Percentiles rank a stretch among this genome's conserved stretches.
These are phyloP conservation scores for Sebastiscus albofasciatus DNA, from an alignment of 2,797 vertebrate genomes.

Conservation along the genomic window DNA sequence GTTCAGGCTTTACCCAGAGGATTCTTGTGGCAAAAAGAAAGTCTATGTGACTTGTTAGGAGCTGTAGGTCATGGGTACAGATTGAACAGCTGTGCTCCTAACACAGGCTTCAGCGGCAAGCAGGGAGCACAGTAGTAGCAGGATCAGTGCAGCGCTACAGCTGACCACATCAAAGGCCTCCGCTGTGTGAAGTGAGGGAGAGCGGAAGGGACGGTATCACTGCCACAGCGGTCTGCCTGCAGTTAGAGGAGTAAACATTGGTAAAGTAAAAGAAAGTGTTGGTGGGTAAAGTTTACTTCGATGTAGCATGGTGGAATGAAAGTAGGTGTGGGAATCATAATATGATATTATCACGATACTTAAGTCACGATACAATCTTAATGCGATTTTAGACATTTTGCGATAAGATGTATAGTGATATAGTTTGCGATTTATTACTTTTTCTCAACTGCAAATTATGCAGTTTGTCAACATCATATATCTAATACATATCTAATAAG, in stretches of 20 bases:
- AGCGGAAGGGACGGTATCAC: conserved; percentile 24
- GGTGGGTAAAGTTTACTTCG: conserved; percentile 19
- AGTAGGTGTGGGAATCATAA: too few relatives aligned
- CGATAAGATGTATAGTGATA: too few relatives aligned
- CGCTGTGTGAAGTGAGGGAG: conserved; percentile 45
- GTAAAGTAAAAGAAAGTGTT: not conserved
- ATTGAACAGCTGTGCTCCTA: conserved; percentile 59
- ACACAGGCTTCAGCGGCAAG: conserved; percentile 25
- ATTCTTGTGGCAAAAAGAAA: conserved; percentile 11
- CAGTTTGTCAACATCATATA: too few relatives aligned
- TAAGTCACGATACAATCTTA: too few relatives aligned
- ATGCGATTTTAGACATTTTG: too few relatives aligned
- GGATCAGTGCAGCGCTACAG: conserved; percentile 50
- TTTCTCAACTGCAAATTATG: too few relatives aligned
- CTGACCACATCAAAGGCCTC: conserved; percentile 67
- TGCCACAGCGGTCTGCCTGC: conserved; percentile 36
- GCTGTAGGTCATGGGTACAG: conserved; percentile 45
- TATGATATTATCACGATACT: too few relatives aligned
- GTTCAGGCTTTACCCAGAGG: not conserved
- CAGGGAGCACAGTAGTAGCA: conserved; percentile 29
- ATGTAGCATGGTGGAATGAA: not conserved
- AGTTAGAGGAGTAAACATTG: conserved; percentile 40
- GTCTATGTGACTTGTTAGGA: conserved; percentile 18
- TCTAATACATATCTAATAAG: too few relatives aligned
- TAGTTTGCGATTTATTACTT: too few relatives aligned